These are phyloP conservation scores for Sminthurides bifidus DNA, from an alignment of 1,140 invertebrate species.

Conservation along the genomic window DNA sequence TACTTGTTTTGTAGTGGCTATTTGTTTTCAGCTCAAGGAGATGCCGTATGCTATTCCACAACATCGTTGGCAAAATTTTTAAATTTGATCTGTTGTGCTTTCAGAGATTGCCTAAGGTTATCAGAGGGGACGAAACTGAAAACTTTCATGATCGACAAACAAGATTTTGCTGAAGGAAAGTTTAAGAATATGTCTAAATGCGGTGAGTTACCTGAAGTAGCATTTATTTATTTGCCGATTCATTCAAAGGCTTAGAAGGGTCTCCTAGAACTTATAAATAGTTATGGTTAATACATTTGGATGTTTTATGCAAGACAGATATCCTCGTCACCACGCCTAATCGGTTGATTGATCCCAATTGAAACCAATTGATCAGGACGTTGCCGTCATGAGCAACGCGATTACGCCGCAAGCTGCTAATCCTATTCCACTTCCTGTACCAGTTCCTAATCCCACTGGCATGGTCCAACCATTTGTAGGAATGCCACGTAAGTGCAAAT, in stretches of 20 bases:
- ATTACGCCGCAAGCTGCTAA: no score
- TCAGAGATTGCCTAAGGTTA: constrained; percentile 60
- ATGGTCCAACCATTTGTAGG: no score
- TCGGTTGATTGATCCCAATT: constrained; percentile 69
- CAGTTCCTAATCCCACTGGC: no score
- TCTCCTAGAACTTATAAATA: background rate
- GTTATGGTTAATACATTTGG: no score
- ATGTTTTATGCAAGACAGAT: no score
- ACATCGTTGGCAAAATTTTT: background rate
- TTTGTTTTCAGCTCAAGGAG: background rate
- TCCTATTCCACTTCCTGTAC: no score
- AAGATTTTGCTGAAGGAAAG: constrained; percentile 45
- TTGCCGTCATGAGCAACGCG: no score
- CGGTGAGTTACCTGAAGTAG: constrained; percentile 8
- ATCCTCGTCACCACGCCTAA: constrained; percentile 95
- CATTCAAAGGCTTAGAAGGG: background rate
- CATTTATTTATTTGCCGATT: background rate
- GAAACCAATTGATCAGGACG: no score
- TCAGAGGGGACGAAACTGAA: constrained; percentile 58
- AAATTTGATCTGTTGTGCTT: background rate
- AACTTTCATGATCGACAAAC: constrained; percentile 62
- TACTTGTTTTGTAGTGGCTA: background rate
- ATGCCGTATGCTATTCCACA: background rate
- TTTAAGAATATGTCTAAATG: constrained; percentile 31
- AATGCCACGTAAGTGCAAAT: no score